Conservation (phyloP, 2,113 vertebrate genomes). For the Eulacestoma nigropectus region DNA sequence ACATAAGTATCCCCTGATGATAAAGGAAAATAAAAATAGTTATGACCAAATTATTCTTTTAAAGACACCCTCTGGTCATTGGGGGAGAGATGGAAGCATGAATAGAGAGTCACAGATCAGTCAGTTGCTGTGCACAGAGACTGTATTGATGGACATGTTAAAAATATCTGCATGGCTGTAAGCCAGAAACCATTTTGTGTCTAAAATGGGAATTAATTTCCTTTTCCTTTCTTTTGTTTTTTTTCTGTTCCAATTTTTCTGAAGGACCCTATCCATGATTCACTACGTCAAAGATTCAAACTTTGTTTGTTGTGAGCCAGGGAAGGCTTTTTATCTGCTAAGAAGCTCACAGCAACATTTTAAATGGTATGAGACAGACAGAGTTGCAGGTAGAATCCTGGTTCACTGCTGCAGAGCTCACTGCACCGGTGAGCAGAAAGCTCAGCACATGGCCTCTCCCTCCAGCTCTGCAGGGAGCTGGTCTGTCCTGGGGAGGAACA, state of each 20-base stretch:
- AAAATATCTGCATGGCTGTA: slow-evolving; percentile 25
- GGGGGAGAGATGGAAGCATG: neutral
- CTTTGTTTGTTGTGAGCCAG: neutral
- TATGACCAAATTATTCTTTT: neutral
- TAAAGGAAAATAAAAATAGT: neutral
- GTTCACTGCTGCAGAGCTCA: neutral
- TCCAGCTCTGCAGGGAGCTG: neutral
- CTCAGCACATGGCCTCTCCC: neutral
- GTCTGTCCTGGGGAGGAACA: neutral
- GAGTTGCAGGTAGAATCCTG: neutral
- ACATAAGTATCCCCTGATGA: neutral
- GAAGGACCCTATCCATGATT: neutral
- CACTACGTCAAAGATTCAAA: fast-evolving
- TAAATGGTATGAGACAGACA: neutral
- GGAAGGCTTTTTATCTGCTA: neutral
- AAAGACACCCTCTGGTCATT: neutral
- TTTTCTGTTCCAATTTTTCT: neutral
- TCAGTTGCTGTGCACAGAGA: neutral
- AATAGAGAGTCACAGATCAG: neutral
- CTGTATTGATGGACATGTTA: slow-evolving; percentile 18
- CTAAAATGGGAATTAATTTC: slow-evolving; percentile 38
- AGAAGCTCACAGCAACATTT: neutral
- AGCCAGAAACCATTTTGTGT: slow-evolving; percentile 36
- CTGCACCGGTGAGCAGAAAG: neutral
- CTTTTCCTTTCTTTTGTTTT: neutral